These are phyloP conservation scores for Globicephala melas DNA, from an alignment of 2,113 vertebrate species.

Conservation along the genomic window DNA sequence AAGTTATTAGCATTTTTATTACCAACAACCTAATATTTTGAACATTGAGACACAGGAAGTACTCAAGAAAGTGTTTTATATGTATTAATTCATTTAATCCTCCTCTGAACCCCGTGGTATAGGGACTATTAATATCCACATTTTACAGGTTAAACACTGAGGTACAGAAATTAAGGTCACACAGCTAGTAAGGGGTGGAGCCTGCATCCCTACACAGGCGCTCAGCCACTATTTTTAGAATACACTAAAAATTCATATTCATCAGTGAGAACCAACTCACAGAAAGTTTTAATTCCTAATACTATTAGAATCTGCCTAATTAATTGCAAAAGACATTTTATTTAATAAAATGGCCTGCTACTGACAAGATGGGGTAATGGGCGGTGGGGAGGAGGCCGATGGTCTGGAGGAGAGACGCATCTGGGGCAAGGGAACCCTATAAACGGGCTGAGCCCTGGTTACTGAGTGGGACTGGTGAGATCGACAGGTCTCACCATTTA, in stretches of 20 bases:
- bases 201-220: background rate
- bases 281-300: background rate
- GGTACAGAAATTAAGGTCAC: background rate
- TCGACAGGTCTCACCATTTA: background rate
- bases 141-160: background rate
- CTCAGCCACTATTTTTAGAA: background rate
- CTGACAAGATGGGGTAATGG: background rate
- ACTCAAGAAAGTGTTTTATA: background rate
- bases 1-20: background rate
- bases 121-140: background rate
- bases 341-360: background rate
- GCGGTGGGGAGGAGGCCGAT: rapidly evolving
- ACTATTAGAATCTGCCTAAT: background rate
- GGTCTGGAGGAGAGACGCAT: background rate
- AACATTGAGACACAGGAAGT: background rate
- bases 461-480: background rate
- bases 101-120: background rate
- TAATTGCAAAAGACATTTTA: background rate
- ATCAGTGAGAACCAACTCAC: background rate
- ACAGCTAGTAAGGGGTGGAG: background rate
- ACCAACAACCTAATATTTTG: background rate
- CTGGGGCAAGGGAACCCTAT: background rate
- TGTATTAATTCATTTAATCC: background rate
- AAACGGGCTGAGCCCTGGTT: background rate
- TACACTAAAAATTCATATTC: background rate